These are phyloP conservation scores for Anseranas semipalmata DNA, from an alignment of 2,113 vertebrate genomes.

Conservation along the genomic window DNA sequence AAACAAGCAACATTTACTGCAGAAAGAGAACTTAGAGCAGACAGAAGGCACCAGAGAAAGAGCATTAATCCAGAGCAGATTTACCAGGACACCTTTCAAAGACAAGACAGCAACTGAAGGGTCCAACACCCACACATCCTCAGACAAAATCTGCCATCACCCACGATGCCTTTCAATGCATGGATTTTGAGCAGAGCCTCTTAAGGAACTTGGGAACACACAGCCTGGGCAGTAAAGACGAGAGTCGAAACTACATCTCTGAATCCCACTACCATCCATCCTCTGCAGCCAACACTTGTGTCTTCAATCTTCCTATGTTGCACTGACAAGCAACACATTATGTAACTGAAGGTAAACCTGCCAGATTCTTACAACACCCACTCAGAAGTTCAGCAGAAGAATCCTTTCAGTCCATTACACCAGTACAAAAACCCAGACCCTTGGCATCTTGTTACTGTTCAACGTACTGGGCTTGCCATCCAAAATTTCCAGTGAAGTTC, in stretches of 20 bases:
- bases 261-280: not conserved
- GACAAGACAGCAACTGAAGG: not conserved
- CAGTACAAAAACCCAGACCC: not conserved
- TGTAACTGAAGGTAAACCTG: not conserved
- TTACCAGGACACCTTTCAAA: not conserved
- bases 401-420: not conserved
- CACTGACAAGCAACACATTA: not conserved
- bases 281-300: not conserved
- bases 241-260: not conserved
- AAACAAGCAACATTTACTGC: not conserved
- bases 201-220: not conserved
- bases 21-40: not conserved
- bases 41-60: not conserved
- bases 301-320: not conserved
- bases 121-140: not conserved
- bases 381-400: not conserved
- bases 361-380: not conserved
- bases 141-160: not conserved
- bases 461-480: not conserved
- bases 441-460: not conserved
- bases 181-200: not conserved
- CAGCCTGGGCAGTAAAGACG: not conserved
- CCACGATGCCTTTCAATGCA: not conserved
- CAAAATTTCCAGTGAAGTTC: not conserved
- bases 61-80: not conserved